Percentiles rank a stretch among this genome's conserved stretches.
Conservation (phyloP, 1,140 invertebrate genomes). For the Cotesia chilonis region DNA sequence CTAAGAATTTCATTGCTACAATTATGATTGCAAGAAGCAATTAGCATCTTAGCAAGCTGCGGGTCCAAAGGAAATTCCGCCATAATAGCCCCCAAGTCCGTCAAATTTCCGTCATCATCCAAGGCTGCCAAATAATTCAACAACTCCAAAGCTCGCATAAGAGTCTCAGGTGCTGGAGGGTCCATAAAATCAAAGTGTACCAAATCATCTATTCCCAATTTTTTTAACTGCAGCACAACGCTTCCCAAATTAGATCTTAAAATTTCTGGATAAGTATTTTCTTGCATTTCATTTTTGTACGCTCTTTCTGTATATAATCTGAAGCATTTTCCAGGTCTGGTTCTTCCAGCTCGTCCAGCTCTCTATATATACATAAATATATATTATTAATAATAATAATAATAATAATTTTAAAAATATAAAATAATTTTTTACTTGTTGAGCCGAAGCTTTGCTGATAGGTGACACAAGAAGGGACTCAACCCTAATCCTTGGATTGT, state of each 20-base stretch:
- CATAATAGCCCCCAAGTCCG: conserved; percentile 97
- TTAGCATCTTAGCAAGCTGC: conserved; percentile 98
- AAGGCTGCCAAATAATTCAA: conserved; percentile 96
- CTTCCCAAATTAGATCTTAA: conserved; percentile 95
- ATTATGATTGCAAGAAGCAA: conserved; percentile 95
- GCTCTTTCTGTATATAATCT: conserved; percentile 98
- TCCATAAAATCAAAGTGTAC: conserved; percentile 99
- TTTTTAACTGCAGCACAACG: conserved; percentile 98
- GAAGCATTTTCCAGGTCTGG: conserved; percentile 97
- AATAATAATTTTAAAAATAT: no score
- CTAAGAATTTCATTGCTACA: conserved; percentile 99
- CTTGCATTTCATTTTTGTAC: conserved; percentile 99
- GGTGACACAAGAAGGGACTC: conserved; percentile 97
- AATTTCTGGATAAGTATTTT: conserved; percentile 99
- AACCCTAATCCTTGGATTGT: conserved; percentile 96
- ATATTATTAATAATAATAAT: no score
- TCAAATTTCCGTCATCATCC: conserved; percentile 96
- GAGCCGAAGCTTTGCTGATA: conserved; percentile 99
- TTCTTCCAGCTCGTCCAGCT: conserved; percentile 96
- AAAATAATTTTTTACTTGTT: conserved; percentile 70
- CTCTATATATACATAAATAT: conserved; percentile 57
- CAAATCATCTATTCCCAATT: conserved; percentile 98
- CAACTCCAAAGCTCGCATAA: conserved; percentile 98
- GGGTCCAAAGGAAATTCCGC: conserved; percentile 99
- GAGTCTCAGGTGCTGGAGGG: conserved; percentile 98